Conservation (phyloP, 2,113 vertebrate genomes). For the Mastomys natalensis region DNA sequence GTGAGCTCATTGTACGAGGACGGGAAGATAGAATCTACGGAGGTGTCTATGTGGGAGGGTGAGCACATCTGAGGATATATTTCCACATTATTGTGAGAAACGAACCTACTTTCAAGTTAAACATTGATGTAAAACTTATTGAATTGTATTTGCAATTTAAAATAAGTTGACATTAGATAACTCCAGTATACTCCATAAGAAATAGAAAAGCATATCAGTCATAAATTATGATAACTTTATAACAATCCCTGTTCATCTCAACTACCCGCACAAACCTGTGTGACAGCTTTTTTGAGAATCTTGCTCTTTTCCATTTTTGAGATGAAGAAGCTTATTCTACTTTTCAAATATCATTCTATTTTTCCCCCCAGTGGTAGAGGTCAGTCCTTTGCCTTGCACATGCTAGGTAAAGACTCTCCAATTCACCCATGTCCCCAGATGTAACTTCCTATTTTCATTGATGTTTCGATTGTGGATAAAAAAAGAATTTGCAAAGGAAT, state of each 20-base stretch:
- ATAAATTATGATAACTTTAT: not conserved
- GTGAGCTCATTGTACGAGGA: not conserved
- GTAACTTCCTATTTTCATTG: not conserved
- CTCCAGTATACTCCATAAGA: not conserved
- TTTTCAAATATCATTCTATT: not conserved
- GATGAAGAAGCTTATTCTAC: not conserved
- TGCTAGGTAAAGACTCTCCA: not conserved
- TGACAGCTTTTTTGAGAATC: not conserved
- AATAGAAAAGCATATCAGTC: not conserved
- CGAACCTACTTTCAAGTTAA: slow-evolving; percentile 17
- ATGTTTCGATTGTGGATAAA: not conserved
- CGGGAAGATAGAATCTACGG: not conserved
- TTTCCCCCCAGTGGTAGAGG: not conserved
- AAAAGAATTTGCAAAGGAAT: not conserved
- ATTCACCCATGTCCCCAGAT: not conserved
- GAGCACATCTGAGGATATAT: not conserved
- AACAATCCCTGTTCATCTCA: not conserved
- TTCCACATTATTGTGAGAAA: not conserved
- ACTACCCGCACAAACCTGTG: not conserved
- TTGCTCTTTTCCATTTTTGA: slow-evolving; percentile 11
- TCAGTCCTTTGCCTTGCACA: not conserved
- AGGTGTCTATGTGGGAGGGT: not conserved
- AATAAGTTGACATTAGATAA: not conserved
- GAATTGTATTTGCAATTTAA: not conserved
- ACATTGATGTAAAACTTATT: not conserved